Evolutionary conservation across 2,797 vertebrate genomes (phyloP).

Genomic region (Apogon hyalosoma): DNA sequence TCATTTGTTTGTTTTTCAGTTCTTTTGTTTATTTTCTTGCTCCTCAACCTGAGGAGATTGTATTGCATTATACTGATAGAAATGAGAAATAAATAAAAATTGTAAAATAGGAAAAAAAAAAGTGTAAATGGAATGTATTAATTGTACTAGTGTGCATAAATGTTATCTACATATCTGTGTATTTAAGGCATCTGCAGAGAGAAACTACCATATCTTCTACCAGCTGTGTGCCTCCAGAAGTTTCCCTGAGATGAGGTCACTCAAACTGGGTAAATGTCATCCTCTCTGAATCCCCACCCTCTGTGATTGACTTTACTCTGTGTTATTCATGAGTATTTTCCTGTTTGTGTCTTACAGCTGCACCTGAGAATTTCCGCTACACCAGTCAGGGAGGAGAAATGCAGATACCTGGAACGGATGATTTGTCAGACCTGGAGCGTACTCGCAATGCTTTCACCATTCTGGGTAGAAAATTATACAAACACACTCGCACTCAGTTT

Average conservation of each 20-base stretch:
- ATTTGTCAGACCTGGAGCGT: conserved; percentile 80
- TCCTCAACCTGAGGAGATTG: no score
- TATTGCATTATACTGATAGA: no score
- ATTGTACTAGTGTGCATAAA: not conserved
- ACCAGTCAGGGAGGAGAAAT: conserved; percentile 81
- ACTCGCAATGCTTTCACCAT: conserved; percentile 81
- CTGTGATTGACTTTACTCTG: not conserved
- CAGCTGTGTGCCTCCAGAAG: conserved; percentile 87
- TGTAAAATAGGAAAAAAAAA: no score
- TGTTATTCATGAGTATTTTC: not conserved
- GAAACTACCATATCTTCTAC: conserved; percentile 90
- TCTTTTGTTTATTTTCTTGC: no score
- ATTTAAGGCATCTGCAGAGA: conserved; percentile 79
- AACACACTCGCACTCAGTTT: not conserved
- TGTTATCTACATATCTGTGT: not conserved
- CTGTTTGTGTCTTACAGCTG: conserved; percentile 63
- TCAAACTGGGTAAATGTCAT: conserved; percentile 79
- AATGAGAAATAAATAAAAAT: no score
- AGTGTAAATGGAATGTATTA: no score
- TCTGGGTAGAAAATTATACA: conserved; percentile 75
- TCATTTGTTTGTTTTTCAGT: no score
- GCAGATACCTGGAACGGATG: conserved; percentile 71
- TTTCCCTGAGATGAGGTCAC: conserved; percentile 82
- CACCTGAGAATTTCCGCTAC: conserved; percentile 83
- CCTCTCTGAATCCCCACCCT: not conserved